Evolutionary conservation across 2,888 invertebrate genomes (phyloP).

Genomic region (Acrobasis repandana): DNA sequence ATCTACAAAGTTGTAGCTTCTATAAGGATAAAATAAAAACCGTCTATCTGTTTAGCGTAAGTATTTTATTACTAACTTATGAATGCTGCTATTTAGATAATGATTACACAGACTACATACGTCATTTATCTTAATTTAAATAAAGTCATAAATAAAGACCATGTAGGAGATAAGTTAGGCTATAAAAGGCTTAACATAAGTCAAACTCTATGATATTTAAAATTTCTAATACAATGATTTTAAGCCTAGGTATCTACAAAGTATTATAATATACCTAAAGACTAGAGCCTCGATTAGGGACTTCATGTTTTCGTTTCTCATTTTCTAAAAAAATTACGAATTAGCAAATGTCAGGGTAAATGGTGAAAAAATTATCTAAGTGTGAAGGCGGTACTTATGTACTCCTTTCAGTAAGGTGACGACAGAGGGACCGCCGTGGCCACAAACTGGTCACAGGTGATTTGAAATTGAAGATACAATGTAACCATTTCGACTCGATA

Average conservation of each 20-base stretch:
- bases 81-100: not conserved
- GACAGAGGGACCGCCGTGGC: too few relatives aligned
- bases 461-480: too few relatives aligned
- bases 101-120: not conserved
- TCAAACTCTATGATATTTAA: not conserved
- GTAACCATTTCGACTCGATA: too few relatives aligned
- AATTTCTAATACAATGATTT: not conserved
- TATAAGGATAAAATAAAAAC: not conserved
- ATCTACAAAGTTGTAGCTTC: too few relatives aligned
- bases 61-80: not conserved
- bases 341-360: too few relatives aligned
- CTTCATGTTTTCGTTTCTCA: too few relatives aligned
- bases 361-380: too few relatives aligned
- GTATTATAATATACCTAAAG: not conserved
- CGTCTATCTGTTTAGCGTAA: not conserved
- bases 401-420: too few relatives aligned
- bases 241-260: not conserved
- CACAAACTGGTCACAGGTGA: too few relatives aligned
- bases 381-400: too few relatives aligned
- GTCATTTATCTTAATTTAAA: slow-evolving; percentile 13
- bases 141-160: not conserved
- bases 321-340: too few relatives aligned
- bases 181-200: slow-evolving; percentile 10
- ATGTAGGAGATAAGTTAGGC: slow-evolving; percentile 10
- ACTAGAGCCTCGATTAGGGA: not conserved